Evolutionary conservation across 2,113 vertebrate genomes (phyloP).

Genomic region (Geococcyx californianus): DNA sequence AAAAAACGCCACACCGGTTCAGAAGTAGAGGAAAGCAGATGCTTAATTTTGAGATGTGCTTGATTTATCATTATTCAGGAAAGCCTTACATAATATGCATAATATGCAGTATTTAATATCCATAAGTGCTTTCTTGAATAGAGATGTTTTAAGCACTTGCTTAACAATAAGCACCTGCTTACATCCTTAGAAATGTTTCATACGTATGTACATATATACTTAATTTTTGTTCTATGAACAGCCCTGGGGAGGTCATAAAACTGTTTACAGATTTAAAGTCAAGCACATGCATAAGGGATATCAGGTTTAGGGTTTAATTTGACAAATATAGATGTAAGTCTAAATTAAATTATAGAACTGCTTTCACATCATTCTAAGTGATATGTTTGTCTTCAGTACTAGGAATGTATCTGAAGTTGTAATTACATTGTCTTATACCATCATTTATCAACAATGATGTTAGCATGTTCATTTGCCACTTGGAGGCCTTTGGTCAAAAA

Average conservation of each 20-base stretch:
- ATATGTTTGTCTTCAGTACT: not conserved
- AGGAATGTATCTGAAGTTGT: not conserved
- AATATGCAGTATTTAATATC: not conserved
- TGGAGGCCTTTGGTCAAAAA: not conserved
- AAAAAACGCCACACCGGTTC: not conserved
- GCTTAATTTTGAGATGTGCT: conserved; percentile 42
- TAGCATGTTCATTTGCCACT: not conserved
- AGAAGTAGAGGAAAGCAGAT: conserved; percentile 11
- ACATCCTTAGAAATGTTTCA: not conserved
- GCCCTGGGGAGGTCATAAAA: not conserved
- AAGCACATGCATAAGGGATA: not conserved
- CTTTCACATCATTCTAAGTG: not conserved
- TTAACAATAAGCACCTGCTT: conserved; percentile 25
- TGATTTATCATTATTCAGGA: not conserved
- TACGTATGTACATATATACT: not conserved
- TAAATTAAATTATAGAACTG: not conserved
- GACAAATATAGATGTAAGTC: not conserved
- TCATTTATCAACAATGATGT: not conserved
- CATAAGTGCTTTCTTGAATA: not conserved
- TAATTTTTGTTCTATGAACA: not conserved
- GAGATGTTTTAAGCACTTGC: not conserved
- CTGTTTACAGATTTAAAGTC: not conserved
- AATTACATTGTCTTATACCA: not conserved
- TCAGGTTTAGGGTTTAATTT: not conserved
- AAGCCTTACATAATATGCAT: not conserved